Evolutionary conservation across 2,888 invertebrate genomes (phyloP), one percentile per base, ranked within the genome.

Genomic region (Limnephilus lunatus): DNA sequence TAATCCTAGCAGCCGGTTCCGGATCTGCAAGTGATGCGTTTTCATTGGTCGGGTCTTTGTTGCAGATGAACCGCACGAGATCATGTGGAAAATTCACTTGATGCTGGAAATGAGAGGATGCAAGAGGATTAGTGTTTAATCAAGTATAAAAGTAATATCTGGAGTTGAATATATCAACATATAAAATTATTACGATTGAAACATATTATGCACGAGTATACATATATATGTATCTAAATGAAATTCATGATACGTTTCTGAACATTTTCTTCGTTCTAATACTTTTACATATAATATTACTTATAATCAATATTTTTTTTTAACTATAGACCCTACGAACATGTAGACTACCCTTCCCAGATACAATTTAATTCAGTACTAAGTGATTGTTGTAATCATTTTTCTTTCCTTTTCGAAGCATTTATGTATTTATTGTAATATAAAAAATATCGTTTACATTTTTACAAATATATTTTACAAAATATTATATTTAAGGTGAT

Each of bases 21-120:
- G 53, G 88, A 88, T 53, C 68, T 88, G 88, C 68, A 68, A 88
- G 53, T 88, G 53, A 88, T 53, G 68, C 88, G 68, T 88, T 88
- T 88, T 68, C 88, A 88, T 30, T 31, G 88, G 88, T 88, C 53
- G 31, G 68, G 68, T 88, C 68, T 25, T 86, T 88, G 88, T 88
- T 68, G 35, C 88, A 44, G 30, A 86, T 86, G 88, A 88, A 35
- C 88, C 68, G 68, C 31, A 15, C 19, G 68, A 88, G 31, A 88
- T 88, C 68, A 80, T 53, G 88, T 31, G 53, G 88, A 32, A 68
- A 68, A 68, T 32, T 30, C 68, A 88, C 48, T 9, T 44, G 39
- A 44, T 68, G 68, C 25, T 25, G 68, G 9, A 68, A 68, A 68
- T 9, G 68, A 25, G 68, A 68, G 68, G 68, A 68, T 68, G 68